phyloP scores from a whole-genome alignment of 2,113 vertebrate genomes.

The Macquaria ambigua region DNA sequence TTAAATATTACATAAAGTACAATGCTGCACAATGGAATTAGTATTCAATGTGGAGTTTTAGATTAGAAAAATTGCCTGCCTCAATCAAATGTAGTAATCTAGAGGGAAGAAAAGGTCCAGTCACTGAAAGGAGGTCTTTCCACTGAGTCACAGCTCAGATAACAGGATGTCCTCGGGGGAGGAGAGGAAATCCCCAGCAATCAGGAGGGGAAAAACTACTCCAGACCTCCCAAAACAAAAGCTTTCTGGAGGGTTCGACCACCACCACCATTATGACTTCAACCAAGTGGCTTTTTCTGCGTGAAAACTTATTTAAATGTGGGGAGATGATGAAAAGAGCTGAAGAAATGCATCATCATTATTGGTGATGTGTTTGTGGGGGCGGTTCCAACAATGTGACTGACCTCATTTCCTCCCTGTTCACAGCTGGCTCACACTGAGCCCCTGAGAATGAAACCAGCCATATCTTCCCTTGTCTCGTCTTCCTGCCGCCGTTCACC shows the following conservation, averaged over 20 bases:
- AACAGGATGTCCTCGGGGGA: constrained; percentile 67
- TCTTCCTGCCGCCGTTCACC: constrained; percentile 46
- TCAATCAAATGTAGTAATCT: constrained; percentile 40
- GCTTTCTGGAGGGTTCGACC: background rate
- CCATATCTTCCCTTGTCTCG: constrained; percentile 14
- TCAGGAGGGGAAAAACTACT: constrained; percentile 47
- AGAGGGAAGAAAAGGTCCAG: constrained; percentile 20
- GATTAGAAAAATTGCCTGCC: constrained; percentile 21
- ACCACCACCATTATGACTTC: background rate
- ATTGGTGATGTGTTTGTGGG: constrained; percentile 6
- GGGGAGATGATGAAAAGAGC: constrained; percentile 7
- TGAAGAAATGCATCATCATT: constrained; percentile 31
- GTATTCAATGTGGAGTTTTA: background rate
- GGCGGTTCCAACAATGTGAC: constrained; percentile 32
- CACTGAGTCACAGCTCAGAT: constrained; percentile 73
- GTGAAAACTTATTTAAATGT: background rate
- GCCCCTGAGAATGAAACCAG: constrained; percentile 47
- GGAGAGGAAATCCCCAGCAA: constrained; percentile 72
- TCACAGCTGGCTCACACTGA: constrained; percentile 56
- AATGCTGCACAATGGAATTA: background rate
- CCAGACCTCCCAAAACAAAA: constrained; percentile 45
- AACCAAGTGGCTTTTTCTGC: constrained; percentile 10
- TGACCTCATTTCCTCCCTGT: constrained; percentile 71
- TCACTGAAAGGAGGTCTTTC: constrained; percentile 49
- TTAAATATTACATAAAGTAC: background rate